Percentiles rank a stretch among this genome's conserved stretches.
These are phyloP conservation scores for Corythaeola cristata DNA, from an alignment of 2,113 vertebrate genomes.

Conservation along the genomic window DNA sequence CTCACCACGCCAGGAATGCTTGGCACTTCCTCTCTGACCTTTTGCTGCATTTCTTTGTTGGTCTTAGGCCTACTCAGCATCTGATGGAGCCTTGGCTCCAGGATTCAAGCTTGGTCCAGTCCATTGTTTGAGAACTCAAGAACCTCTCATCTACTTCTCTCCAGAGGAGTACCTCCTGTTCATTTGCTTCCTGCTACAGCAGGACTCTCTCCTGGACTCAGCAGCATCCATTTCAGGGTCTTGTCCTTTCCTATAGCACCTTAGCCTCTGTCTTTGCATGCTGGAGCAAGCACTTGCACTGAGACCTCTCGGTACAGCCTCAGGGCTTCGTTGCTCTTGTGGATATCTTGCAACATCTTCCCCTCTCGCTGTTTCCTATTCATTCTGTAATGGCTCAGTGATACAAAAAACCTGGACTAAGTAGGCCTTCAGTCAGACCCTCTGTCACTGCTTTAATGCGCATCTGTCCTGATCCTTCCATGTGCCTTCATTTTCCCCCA, in stretches of 20 bases:
- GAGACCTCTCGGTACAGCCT: neutral
- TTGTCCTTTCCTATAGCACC: neutral
- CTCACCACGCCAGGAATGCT: neutral
- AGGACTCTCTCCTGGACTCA: neutral
- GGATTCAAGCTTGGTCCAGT: neutral
- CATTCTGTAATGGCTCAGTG: neutral
- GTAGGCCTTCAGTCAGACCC: neutral
- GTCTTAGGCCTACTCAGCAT: neutral
- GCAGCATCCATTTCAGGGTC: neutral
- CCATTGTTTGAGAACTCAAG: neutral
- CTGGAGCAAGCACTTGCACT: neutral
- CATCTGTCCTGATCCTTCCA: neutral
- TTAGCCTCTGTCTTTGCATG: neutral
- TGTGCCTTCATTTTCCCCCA: neutral
- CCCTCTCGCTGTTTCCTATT: neutral
- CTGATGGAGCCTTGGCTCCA: neutral
- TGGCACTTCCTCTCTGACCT: neutral
- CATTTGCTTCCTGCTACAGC: neutral
- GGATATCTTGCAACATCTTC: neutral
- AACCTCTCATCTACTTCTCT: neutral
- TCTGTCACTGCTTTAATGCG: neutral
- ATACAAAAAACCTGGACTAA: neutral
- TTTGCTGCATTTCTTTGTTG: neutral
- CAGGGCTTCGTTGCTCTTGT: neutral
- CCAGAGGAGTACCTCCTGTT: neutral